Percentiles rank a stretch among this genome's conserved stretches.
These are phyloP conservation scores for Lepidocyrtinus sp. DNA, from an alignment of 2,888 invertebrate genomes.

Conservation along the genomic window DNA sequence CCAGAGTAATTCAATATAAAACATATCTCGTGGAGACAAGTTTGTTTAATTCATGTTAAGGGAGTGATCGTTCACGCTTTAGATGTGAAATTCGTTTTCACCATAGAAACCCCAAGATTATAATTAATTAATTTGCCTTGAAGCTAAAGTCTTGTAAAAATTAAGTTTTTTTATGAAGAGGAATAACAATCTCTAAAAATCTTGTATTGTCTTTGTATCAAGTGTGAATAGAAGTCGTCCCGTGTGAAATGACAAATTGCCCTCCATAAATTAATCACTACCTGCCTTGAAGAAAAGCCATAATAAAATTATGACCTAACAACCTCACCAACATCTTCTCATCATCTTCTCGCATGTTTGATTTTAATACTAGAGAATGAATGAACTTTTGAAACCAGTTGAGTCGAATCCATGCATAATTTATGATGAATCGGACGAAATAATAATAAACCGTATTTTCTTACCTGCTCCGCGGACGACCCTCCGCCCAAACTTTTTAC, in stretches of 20 bases:
- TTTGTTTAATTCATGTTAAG: no score
- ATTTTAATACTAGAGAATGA: no score
- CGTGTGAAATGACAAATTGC: conserved; percentile 48
- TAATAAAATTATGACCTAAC: conserved; percentile 41
- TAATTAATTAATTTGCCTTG: no score
- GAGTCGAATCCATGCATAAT: conserved; percentile 49
- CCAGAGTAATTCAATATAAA: no score
- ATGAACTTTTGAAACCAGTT: conserved; percentile 28
- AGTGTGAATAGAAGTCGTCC: not conserved
- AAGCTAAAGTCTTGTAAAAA: no score
- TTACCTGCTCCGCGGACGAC: conserved; percentile 63
- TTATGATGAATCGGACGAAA: conserved; percentile 38
- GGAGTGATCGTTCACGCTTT: no score
- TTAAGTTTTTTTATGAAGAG: no score
- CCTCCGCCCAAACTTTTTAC: conserved; percentile 63
- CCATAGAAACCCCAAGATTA: no score
- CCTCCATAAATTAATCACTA: conserved; percentile 46
- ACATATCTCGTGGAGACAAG: no score
- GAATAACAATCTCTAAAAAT: no score
- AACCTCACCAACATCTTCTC: not conserved
- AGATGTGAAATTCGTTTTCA: no score
- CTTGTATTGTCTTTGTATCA: no score
- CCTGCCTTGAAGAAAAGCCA: conserved; percentile 29
- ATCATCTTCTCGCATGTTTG: not conserved
- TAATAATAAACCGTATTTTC: conserved; percentile 16